Evolutionary conservation across 2,113 vertebrate genomes (phyloP).

Genomic region (Verasper variegatus): DNA sequence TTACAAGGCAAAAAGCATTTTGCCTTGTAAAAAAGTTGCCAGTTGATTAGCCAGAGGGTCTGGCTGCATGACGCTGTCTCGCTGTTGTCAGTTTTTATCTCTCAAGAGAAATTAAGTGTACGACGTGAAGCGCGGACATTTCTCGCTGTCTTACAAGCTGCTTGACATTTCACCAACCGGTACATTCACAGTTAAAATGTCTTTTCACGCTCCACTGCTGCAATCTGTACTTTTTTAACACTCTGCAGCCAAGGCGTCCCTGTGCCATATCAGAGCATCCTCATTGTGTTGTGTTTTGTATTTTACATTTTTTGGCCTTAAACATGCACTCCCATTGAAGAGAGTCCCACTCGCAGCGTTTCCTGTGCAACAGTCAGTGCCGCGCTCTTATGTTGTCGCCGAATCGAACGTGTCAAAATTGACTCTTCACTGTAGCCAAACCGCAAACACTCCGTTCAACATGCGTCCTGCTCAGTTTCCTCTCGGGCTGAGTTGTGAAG

Average conservation of each 20-base stretch:
- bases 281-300: neutral
- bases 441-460: slow-evolving; percentile 1
- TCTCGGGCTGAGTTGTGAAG: too few relatives aligned
- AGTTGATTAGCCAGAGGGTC: slow-evolving; percentile 54
- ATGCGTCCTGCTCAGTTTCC: neutral
- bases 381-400: neutral
- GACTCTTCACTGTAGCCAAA: slow-evolving; percentile 18
- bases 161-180: neutral
- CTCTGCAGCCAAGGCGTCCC: neutral
- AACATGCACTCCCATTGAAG: neutral
- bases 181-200: neutral
- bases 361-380: neutral
- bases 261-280: neutral
- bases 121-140: neutral
- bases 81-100: neutral
- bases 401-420: too few relatives aligned
- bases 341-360: neutral
- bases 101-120: neutral
- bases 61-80: slow-evolving; percentile 50
- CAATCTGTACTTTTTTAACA: neutral
- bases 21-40: too few relatives aligned
- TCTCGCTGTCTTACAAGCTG: neutral
- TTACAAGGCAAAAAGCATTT: neutral
- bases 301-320: neutral
- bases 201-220: neutral